Evolutionary conservation across 2,113 vertebrate genomes (phyloP).

Genomic region (Spheniscus mendiculus): DNA sequence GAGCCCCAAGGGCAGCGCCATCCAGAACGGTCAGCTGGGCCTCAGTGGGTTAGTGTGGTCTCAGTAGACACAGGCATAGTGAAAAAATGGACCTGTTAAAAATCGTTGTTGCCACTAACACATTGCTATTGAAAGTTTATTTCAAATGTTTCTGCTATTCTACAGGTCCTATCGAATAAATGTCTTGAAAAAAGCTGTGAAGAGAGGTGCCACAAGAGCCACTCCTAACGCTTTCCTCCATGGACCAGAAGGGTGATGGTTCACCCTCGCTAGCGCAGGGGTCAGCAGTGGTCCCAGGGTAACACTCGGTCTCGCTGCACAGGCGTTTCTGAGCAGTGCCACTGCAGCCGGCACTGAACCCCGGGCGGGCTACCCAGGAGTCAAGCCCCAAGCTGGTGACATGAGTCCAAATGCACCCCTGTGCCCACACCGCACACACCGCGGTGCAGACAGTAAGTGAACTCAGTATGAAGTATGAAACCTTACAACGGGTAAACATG

Average conservation of each 20-base stretch:
- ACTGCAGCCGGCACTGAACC: neutral
- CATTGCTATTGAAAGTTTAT: neutral
- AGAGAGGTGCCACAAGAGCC: neutral
- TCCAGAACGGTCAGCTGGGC: neutral
- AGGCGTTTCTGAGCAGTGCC: neutral
- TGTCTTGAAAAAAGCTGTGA: neutral
- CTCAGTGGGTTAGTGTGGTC: neutral
- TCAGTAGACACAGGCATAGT: too few relatives aligned
- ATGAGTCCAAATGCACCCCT: fast-evolving
- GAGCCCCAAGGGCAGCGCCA: neutral
- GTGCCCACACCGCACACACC: fast-evolving
- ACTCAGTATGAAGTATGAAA: fast-evolving
- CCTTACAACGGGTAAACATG: neutral
- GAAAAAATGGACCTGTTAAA: neutral
- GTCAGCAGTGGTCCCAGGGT: too few relatives aligned
- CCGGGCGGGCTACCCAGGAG: neutral
- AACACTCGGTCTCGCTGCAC: fast-evolving
- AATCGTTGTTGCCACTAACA: neutral
- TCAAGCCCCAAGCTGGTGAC: neutral
- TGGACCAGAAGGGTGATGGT: fast-evolving
- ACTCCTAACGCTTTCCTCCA: fast-evolving
- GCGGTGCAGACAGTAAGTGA: neutral
- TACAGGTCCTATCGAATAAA: neutral
- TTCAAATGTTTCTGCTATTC: neutral
- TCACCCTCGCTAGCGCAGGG: neutral